Percentiles rank a stretch among this genome's conserved stretches.
Evolutionary conservation across 2,888 invertebrate genomes (phyloP).

Genomic region (Cantharis rufa): DNA sequence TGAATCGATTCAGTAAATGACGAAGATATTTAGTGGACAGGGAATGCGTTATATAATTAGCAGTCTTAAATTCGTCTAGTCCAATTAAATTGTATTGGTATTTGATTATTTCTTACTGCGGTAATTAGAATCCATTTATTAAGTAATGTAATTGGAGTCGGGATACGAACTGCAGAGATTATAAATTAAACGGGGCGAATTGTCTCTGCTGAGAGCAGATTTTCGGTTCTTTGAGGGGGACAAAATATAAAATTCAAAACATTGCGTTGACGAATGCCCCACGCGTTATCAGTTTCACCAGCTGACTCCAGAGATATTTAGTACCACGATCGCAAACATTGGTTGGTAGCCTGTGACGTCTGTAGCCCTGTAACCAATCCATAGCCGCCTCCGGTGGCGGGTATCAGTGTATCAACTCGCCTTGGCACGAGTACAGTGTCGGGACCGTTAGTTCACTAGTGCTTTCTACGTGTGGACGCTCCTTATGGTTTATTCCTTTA

Average conservation of each 20-base stretch:
- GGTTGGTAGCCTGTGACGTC: conserved; percentile 52
- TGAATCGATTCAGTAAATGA: background rate
- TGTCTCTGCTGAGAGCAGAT: background rate
- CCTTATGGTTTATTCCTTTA: conserved; percentile 34
- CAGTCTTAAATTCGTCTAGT: background rate
- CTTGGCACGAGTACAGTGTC: conserved; percentile 52
- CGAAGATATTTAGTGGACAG: background rate
- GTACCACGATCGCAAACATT: conserved; percentile 49
- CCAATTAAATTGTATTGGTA: background rate
- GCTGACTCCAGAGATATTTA: conserved; percentile 51
- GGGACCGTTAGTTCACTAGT: conserved; percentile 47
- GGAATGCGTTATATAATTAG: background rate
- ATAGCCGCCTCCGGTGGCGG: conserved; percentile 53
- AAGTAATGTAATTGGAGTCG: background rate
- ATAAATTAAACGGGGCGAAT: background rate
- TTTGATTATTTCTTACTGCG: background rate
- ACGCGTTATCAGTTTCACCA: conserved; percentile 53
- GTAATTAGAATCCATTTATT: background rate
- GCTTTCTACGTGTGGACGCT: conserved; percentile 50
- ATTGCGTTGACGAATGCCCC: conserved; percentile 40
- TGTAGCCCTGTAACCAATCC: conserved; percentile 53
- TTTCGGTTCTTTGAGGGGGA: background rate
- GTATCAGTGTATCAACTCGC: conserved; percentile 53
- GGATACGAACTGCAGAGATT: background rate
- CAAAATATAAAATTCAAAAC: conserved; percentile 4